These are phyloP conservation scores for Hirtodrosophila alboralis DNA, from an alignment of 2,888 invertebrate genomes.

Conservation along the genomic window DNA sequence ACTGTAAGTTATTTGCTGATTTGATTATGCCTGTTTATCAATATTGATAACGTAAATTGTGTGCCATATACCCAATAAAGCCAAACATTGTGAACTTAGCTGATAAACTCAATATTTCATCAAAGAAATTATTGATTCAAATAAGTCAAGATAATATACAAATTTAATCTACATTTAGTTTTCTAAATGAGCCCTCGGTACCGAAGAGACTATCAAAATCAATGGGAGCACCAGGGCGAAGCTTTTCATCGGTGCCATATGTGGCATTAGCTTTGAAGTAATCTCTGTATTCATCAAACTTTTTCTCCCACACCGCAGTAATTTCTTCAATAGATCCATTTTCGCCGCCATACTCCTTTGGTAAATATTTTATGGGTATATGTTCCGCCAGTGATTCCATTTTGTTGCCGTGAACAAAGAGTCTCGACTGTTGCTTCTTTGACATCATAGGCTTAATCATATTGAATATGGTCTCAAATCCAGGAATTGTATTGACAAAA, in stretches of 20 bases:
- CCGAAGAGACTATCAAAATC: constrained; percentile 78
- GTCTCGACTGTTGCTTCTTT: constrained; percentile 86
- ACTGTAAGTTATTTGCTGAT: constrained; percentile 52
- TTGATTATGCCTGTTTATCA: constrained; percentile 65
- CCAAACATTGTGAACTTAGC: constrained; percentile 28
- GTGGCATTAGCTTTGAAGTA: constrained; percentile 69
- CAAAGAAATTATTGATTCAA: background rate
- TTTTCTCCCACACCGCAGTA: constrained; percentile 66
- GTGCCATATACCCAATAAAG: constrained; percentile 53
- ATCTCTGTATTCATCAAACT: constrained; percentile 64
- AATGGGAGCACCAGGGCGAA: constrained; percentile 72
- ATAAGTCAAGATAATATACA: too few species aligned
- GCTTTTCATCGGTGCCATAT: constrained; percentile 74
- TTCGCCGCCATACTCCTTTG: constrained; percentile 88
- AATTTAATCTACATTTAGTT: constrained; percentile 77
- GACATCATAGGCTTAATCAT: constrained; percentile 86
- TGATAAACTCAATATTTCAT: constrained; percentile 52
- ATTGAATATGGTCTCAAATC: constrained; percentile 86
- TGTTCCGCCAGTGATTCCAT: constrained; percentile 86
- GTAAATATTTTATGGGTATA: constrained; percentile 86
- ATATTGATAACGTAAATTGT: constrained; percentile 59
- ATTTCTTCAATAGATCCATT: constrained; percentile 84
- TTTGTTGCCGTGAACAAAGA: constrained; percentile 86
- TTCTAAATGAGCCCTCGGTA: constrained; percentile 80
- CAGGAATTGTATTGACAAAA: constrained; percentile 86